A percentile compares a stretch with the other conserved stretches of the same genome.
phyloP scores from a whole-genome alignment of 2,888 invertebrate species.

The Pachliopta kotzebuea region DNA sequence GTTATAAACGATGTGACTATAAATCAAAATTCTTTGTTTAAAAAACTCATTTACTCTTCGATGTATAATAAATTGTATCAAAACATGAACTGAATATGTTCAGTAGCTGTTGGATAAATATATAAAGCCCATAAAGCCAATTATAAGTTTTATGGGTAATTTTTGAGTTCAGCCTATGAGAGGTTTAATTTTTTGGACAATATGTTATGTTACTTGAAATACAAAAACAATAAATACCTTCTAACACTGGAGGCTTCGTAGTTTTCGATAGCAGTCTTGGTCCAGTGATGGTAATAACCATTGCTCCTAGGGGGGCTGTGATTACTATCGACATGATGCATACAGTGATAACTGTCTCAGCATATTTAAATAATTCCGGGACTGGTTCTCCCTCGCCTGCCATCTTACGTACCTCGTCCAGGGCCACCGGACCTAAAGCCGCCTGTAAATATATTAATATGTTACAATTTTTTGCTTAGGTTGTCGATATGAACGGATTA shows the following conservation, averaged over 20 bases:
- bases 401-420: slow-evolving; percentile 82
- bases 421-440: slow-evolving; percentile 88
- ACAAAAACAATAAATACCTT: slow-evolving; percentile 69
- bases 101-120: too few species aligned
- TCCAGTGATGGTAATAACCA: slow-evolving; percentile 89
- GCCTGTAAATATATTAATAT: slow-evolving; percentile 74
- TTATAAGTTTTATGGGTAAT: too few species aligned
- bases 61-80: too few species aligned
- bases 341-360: slow-evolving; percentile 86
- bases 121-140: too few species aligned
- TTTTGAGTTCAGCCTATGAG: too few species aligned
- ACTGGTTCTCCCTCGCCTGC: slow-evolving; percentile 48
- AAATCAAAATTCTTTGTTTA: too few species aligned
- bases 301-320: slow-evolving; percentile 91
- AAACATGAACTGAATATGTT: too few species aligned
- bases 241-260: slow-evolving; percentile 83
- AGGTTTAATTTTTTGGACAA: too few species aligned
- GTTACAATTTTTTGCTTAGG: background rate
- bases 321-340: slow-evolving; percentile 91
- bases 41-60: too few species aligned
- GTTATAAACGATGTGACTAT: too few species aligned
- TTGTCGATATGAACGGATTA: background rate
- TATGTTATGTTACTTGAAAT: background rate
- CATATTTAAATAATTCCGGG: slow-evolving; percentile 80
- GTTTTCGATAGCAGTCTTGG: slow-evolving; percentile 89